Conservation (phyloP, 2,797 vertebrate genomes). For the Rhinichthys osculus region DNA sequence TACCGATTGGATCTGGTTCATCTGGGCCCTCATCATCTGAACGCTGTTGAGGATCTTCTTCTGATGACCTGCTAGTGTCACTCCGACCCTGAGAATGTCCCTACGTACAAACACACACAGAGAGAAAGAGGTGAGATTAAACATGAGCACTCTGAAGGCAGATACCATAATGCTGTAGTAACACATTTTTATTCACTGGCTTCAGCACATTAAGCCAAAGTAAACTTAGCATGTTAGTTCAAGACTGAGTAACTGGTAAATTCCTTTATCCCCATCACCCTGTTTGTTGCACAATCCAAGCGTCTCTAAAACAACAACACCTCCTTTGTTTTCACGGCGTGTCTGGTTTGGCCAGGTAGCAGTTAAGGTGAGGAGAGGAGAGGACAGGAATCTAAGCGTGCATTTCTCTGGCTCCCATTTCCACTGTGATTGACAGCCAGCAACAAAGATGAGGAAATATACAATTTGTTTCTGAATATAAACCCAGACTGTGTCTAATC, state of each 20-base stretch:
- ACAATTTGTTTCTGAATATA: not conserved
- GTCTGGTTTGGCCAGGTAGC: constrained; percentile 63
- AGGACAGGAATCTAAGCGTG: constrained; percentile 52
- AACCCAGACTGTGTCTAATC: not conserved
- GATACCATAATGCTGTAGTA: constrained; percentile 23
- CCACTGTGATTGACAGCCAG: not conserved
- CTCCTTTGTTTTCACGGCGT: constrained; percentile 47
- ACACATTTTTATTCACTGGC: constrained; percentile 24
- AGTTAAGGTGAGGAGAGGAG: constrained; percentile 56
- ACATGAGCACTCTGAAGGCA: constrained; percentile 15
- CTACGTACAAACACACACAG: constrained; percentile 72
- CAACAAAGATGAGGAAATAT: constrained; percentile 8
- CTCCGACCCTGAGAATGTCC: constrained; percentile 96
- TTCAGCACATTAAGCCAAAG: constrained; percentile 28
- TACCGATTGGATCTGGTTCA: constrained; percentile 99
- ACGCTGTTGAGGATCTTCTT: constrained; percentile 99
- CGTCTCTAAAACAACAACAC: constrained; percentile 55
- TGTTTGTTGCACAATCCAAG: constrained; percentile 52
- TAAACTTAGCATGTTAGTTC: constrained; percentile 50
- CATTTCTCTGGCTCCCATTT: constrained; percentile 30
- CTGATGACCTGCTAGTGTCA: constrained; percentile 98
- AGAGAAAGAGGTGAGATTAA: constrained; percentile 40
- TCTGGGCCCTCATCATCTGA: constrained; percentile 99
- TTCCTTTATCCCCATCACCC: constrained; percentile 51
- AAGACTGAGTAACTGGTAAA: constrained; percentile 48